A percentile compares a stretch with the other conserved stretches of the same genome.
These are phyloP conservation scores for Hippocampus guttulatus DNA, from an alignment of 2,113 vertebrate species.

Conservation along the genomic window DNA sequence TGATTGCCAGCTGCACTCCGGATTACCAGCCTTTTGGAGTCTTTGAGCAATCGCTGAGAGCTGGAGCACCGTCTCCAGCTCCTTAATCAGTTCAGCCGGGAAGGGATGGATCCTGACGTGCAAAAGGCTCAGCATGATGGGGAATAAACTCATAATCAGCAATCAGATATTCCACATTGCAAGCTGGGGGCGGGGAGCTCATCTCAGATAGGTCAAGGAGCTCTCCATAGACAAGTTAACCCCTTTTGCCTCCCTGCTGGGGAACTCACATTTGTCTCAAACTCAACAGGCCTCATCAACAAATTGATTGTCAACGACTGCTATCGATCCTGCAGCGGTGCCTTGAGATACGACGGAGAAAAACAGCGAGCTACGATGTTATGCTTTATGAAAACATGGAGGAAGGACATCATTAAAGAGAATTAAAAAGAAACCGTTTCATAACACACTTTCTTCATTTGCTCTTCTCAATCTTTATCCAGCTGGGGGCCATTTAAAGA, in stretches of 20 bases:
- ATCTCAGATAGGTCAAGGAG: constrained; percentile 74
- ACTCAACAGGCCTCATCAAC: constrained; percentile 20
- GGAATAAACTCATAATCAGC: constrained; percentile 76
- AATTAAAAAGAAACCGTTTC: too few relatives aligned
- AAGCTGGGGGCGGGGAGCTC: constrained; percentile 38
- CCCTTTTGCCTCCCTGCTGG: constrained; percentile 47
- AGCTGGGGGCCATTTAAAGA: too few relatives aligned
- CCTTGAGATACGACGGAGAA: too few relatives aligned
- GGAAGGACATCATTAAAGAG: too few relatives aligned
- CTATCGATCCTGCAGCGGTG: too few relatives aligned
- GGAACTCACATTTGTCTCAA: constrained; percentile 38
- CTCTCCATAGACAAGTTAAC: constrained; percentile 67
- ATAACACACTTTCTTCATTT: too few relatives aligned
- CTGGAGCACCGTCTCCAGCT: constrained; percentile 67
- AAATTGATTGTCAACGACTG: background rate
- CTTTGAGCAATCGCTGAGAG: constrained; percentile 62
- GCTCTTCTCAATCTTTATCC: too few relatives aligned
- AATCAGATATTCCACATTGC: constrained; percentile 73
- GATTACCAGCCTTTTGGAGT: constrained; percentile 64
- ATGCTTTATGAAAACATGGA: too few relatives aligned
- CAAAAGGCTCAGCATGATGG: constrained; percentile 66
- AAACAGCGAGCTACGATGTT: too few relatives aligned
- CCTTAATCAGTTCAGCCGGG: constrained; percentile 72
- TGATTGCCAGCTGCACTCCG: constrained; percentile 74
- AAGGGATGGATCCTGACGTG: constrained; percentile 65